Percentiles rank a stretch among this genome's conserved stretches.
Evolutionary conservation across 2,888 invertebrate species (phyloP).

Genomic region (Helicoverpa assulta): DNA sequence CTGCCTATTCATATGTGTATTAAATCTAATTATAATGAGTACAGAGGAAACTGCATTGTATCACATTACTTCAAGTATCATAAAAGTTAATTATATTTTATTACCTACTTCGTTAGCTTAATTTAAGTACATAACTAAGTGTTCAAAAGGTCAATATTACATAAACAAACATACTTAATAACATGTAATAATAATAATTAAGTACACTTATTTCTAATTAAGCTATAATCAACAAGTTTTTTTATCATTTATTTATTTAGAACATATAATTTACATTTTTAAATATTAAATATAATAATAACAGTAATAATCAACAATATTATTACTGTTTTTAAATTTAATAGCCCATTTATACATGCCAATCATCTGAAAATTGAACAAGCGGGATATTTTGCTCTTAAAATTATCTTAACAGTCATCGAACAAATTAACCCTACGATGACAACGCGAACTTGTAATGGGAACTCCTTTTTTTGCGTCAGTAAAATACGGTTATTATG

Average conservation of each 20-base stretch:
- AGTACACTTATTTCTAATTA: conserved; percentile 23
- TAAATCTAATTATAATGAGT: not conserved
- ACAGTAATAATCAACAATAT: conserved; percentile 31
- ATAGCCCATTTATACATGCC: conserved; percentile 14
- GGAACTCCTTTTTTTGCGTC: conserved; percentile 2
- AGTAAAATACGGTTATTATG: conserved; percentile 25
- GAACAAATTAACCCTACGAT: conserved; percentile 26
- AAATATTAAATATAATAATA: too few species aligned
- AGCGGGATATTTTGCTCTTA: conserved; percentile 19
- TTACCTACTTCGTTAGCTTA: conserved; percentile 14
- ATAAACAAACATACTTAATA: conserved; percentile 16
- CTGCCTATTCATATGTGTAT: too few species aligned
- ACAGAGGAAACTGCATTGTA: not conserved
- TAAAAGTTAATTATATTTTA: conserved; percentile 20
- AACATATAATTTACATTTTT: too few species aligned
- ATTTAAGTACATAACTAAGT: conserved; percentile 12
- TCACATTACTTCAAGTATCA: not conserved
- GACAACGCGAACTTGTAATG: conserved; percentile 9
- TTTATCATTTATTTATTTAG: too few species aligned
- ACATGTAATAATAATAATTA: conserved; percentile 19
- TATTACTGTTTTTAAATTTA: conserved; percentile 10
- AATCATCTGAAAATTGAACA: conserved; percentile 32
- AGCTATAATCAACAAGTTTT: conserved; percentile 28
- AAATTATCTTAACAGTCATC: conserved; percentile 29
- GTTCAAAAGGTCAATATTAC: conserved; percentile 6